Evolutionary conservation across 1,140 invertebrate species (phyloP).

Genomic region (Carposina sasakii): DNA sequence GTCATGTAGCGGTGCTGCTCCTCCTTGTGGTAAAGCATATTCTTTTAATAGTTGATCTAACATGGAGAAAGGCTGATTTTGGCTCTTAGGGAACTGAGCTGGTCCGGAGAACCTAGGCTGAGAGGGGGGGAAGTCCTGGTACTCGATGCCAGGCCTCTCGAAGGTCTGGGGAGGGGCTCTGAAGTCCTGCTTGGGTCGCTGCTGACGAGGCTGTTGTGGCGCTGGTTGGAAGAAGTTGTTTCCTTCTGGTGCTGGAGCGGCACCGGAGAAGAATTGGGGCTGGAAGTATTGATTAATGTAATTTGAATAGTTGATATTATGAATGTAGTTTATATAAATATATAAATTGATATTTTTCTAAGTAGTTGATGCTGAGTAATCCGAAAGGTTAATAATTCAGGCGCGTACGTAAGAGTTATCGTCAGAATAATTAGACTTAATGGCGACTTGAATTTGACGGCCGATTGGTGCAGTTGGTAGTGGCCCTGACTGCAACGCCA

Average conservation of each 20-base stretch:
- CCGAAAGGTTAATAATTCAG: too few relatives aligned
- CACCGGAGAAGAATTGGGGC: slow-evolving; percentile 63
- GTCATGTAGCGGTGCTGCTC: slow-evolving; percentile 80
- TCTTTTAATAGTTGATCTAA: slow-evolving; percentile 86
- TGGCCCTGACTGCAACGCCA: too few relatives aligned
- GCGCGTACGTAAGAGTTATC: too few relatives aligned
- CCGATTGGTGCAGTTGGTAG: too few relatives aligned
- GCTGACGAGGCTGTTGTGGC: slow-evolving; percentile 35
- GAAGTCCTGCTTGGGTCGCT: slow-evolving; percentile 51
- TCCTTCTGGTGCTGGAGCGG: slow-evolving; percentile 62
- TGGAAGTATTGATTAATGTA: slow-evolving; percentile 20
- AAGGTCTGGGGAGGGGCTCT: slow-evolving; percentile 54
- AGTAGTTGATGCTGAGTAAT: too few relatives aligned
- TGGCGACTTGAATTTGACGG: too few relatives aligned
- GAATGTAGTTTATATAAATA: too few relatives aligned
- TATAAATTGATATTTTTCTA: too few relatives aligned
- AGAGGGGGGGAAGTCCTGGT: slow-evolving; percentile 33
- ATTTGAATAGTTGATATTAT: too few relatives aligned
- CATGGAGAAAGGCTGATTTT: slow-evolving; percentile 76
- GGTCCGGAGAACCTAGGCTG: slow-evolving; percentile 37
- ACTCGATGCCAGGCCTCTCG: slow-evolving; percentile 30
- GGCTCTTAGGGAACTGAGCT: slow-evolving; percentile 80
- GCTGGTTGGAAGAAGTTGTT: slow-evolving; percentile 48
- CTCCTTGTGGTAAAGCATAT: slow-evolving; percentile 81
- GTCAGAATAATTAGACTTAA: too few relatives aligned